A percentile compares a stretch with the other conserved stretches of the same genome.
Evolutionary conservation across 2,113 vertebrate genomes (phyloP).

Genomic region (Athene cunicularia): DNA sequence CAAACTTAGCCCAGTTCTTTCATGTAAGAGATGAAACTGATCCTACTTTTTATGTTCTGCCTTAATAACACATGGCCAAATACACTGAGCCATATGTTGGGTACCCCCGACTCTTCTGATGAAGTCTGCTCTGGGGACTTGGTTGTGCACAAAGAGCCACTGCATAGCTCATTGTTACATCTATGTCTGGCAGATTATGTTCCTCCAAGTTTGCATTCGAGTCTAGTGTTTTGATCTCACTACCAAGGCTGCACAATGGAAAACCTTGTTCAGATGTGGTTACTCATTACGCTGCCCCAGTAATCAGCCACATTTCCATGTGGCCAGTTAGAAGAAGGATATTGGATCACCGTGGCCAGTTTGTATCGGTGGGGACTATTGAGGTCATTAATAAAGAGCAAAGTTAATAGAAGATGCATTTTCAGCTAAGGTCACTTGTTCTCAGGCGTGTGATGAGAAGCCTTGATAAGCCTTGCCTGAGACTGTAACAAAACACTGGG

Average conservation of each 20-base stretch:
- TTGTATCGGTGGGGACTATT: background rate
- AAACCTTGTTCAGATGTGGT: background rate
- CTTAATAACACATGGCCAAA: background rate
- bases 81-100: background rate
- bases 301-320: background rate
- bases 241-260: fast-evolving
- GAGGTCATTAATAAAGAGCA: background rate
- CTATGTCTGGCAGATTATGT: background rate
- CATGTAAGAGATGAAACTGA: background rate
- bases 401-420: background rate
- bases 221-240: background rate
- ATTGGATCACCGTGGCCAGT: background rate
- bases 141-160: background rate
- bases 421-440: background rate
- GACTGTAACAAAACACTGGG: background rate
- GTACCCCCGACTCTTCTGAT: background rate
- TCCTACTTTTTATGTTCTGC: background rate
- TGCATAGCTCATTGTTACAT: fast-evolving
- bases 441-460: background rate
- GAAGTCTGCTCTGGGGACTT: background rate
- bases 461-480: background rate
- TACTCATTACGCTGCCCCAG: background rate
- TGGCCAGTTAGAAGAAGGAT: background rate
- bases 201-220: background rate
- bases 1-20: background rate